These are phyloP conservation scores for Propsilocerus akamusi DNA, from an alignment of 1,140 invertebrate species.

Conservation along the genomic window DNA sequence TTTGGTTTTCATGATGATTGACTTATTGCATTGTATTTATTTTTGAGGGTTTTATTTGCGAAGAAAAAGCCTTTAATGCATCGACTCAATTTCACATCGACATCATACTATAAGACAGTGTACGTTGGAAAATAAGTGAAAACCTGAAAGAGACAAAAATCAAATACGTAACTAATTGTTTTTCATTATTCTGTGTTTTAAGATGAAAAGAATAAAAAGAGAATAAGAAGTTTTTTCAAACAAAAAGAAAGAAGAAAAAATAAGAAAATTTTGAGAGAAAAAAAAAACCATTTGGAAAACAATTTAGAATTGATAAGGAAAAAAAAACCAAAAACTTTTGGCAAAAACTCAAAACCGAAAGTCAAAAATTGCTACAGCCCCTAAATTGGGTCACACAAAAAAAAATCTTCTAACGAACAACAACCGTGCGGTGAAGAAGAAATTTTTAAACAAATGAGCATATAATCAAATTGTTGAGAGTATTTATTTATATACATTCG, in stretches of 20 bases:
- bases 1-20: too few relatives aligned
- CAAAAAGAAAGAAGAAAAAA: neutral
- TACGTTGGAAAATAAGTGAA: neutral
- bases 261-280: neutral
- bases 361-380: neutral
- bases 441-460: neutral
- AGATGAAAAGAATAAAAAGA: neutral
- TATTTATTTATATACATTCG: slow-evolving; percentile 4
- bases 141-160: neutral
- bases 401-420: neutral
- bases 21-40: too few relatives aligned
- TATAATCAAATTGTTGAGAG: slow-evolving; percentile 4
- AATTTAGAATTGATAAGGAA: neutral
- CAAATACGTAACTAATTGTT: slow-evolving; percentile 3
- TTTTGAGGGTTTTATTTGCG: too few relatives aligned
- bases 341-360: neutral
- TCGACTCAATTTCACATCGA: too few relatives aligned
- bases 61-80: too few relatives aligned
- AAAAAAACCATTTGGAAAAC: neutral
- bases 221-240: neutral
- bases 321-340: neutral
- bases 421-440: too few relatives aligned
- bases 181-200: slow-evolving; percentile 1
- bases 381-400: neutral
- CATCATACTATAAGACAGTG: too few relatives aligned